These are phyloP conservation scores for Acanthosepion lycidas DNA, from an alignment of 2,888 invertebrate genomes.

Conservation along the genomic window DNA sequence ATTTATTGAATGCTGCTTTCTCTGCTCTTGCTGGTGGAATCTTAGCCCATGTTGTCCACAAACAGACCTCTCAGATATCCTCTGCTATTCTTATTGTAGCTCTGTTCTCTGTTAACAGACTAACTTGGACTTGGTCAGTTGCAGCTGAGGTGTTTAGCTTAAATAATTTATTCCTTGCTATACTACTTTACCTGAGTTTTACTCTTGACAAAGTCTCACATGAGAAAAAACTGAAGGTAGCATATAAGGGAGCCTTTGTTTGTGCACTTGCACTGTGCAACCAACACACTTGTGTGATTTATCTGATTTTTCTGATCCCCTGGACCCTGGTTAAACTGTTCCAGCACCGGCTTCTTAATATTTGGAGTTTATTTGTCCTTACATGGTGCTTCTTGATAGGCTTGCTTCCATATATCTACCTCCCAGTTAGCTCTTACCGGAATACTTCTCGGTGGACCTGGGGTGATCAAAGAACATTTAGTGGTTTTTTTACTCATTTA, in stretches of 20 bases:
- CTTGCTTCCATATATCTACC: slow-evolving; percentile 70
- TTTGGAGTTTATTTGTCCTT: slow-evolving; percentile 50
- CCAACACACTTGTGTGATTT: slow-evolving; percentile 72
- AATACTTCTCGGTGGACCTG: slow-evolving; percentile 70
- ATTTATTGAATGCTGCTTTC: slow-evolving; percentile 65
- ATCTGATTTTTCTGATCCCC: slow-evolving; percentile 61
- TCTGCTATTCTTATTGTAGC: slow-evolving; percentile 63
- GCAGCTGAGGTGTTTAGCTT: slow-evolving; percentile 72
- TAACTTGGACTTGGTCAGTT: slow-evolving; percentile 72
- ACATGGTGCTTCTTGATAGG: slow-evolving; percentile 58
- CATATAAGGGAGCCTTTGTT: slow-evolving; percentile 64
- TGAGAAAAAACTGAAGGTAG: slow-evolving; percentile 58
- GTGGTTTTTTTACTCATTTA: slow-evolving; percentile 69
- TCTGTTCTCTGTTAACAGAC: slow-evolving; percentile 65
- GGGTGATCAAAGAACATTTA: slow-evolving; percentile 70
- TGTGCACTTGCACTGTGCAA: slow-evolving; percentile 71
- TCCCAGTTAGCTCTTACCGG: slow-evolving; percentile 66
- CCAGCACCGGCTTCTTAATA: slow-evolving; percentile 49
- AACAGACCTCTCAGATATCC: slow-evolving; percentile 58
- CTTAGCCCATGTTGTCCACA: slow-evolving; percentile 52
- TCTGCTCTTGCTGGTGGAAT: slow-evolving; percentile 61
- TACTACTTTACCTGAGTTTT: slow-evolving; percentile 62
- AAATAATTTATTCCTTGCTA: slow-evolving; percentile 69
- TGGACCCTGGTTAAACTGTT: slow-evolving; percentile 63
- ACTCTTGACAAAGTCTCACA: slow-evolving; percentile 56